Conservation (phyloP, 2,797 vertebrate genomes). For the Pseudochromis fuscus region DNA sequence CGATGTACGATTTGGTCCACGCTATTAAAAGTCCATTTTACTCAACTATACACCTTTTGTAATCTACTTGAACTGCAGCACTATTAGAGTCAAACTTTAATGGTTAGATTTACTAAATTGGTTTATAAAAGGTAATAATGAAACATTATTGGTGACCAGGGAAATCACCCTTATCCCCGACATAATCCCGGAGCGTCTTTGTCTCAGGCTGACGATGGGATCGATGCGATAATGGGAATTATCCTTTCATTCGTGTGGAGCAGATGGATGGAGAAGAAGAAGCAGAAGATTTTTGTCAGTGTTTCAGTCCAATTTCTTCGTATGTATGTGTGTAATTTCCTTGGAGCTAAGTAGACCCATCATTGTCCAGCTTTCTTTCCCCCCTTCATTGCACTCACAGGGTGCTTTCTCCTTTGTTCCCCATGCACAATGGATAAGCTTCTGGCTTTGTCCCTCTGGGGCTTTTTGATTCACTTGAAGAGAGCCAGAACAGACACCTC, state of each 20-base stretch:
- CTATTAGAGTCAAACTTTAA: slow-evolving; percentile 24
- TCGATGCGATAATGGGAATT: slow-evolving; percentile 57
- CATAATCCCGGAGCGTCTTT: slow-evolving; percentile 32
- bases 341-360: slow-evolving; percentile 57
- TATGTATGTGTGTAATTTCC: slow-evolving; percentile 74
- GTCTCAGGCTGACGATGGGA: slow-evolving; percentile 41
- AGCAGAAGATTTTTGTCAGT: slow-evolving; percentile 50
- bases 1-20: not conserved
- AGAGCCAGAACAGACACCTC: slow-evolving; percentile 77
- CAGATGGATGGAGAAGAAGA: slow-evolving; percentile 43
- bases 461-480: slow-evolving; percentile 82
- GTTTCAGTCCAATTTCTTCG: slow-evolving; percentile 69
- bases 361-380: slow-evolving; percentile 66
- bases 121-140: slow-evolving; percentile 45
- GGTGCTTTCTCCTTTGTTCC: slow-evolving; percentile 59
- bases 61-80: slow-evolving; percentile 24
- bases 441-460: slow-evolving; percentile 73
- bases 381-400: slow-evolving; percentile 55
- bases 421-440: slow-evolving; percentile 66
- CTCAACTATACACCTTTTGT: not conserved
- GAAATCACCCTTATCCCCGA: slow-evolving; percentile 36
- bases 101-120: slow-evolving; percentile 30
- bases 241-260: slow-evolving; percentile 46
- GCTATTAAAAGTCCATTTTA: not conserved
- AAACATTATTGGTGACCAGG: slow-evolving; percentile 26